phyloP scores from a whole-genome alignment of 1,140 invertebrate species.

The Eulimnadia texana region DNA sequence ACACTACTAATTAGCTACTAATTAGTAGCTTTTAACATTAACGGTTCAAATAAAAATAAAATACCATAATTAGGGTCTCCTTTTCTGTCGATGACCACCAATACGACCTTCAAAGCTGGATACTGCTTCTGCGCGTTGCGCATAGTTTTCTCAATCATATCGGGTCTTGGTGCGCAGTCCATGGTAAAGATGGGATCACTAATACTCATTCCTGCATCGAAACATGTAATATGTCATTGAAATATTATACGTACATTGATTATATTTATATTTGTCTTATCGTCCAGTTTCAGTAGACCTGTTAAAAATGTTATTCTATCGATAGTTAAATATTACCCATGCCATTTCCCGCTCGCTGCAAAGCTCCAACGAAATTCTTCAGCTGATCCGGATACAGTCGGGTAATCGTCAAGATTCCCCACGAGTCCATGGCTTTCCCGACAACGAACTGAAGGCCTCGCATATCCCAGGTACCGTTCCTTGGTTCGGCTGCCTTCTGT shows the following conservation, averaged over 20 bases:
- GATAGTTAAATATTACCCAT: conserved; percentile 42
- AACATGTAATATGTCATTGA: background rate
- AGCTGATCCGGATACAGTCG: background rate
- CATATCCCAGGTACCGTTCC: conserved; percentile 46
- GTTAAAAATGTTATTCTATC: no score
- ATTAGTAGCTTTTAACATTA: background rate
- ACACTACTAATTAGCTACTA: background rate
- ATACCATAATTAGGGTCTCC: conserved; percentile 39
- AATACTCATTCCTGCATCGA: background rate
- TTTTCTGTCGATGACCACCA: conserved; percentile 39
- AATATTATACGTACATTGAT: background rate
- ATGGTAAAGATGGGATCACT: background rate
- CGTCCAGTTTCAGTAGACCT: conserved; percentile 20
- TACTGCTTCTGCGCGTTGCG: conserved; percentile 32
- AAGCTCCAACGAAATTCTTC: background rate
- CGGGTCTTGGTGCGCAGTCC: background rate
- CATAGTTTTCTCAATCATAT: background rate
- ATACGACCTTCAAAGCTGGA: conserved; percentile 36
- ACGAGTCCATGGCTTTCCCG: conserved; percentile 26
- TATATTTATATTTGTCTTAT: background rate
- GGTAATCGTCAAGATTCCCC: conserved; percentile 21
- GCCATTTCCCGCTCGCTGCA: conserved; percentile 19
- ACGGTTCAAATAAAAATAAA: conserved; percentile 5
- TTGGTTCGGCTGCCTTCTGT: conserved; percentile 24
- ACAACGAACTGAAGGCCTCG: conserved; percentile 40